phyloP scores from a whole-genome alignment of 1,140 invertebrate species.

The Danaus melanippus region DNA sequence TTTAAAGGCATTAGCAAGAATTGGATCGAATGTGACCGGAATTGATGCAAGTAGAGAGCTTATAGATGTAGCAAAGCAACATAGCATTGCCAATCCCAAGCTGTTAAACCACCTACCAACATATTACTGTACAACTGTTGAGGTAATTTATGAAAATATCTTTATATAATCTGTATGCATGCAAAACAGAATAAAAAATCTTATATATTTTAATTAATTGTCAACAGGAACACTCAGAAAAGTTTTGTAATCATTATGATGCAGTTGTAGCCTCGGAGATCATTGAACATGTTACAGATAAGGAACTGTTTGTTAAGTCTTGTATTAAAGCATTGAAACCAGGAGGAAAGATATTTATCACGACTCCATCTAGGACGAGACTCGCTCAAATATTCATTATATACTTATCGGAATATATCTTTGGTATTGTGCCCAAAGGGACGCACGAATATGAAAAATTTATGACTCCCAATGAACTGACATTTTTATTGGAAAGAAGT shows the following conservation, averaged over 20 bases:
- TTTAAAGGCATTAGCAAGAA: constrained; percentile 58
- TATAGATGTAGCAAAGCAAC: constrained; percentile 77
- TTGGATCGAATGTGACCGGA: constrained; percentile 86
- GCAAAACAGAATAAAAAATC: not conserved
- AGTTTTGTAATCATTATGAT: constrained; percentile 77
- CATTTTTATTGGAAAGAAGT: constrained; percentile 59
- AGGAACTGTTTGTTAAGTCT: constrained; percentile 81
- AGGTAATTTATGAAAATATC: constrained; percentile 28
- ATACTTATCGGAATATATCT: constrained; percentile 82
- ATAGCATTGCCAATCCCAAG: constrained; percentile 65
- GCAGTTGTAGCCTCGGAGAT: constrained; percentile 93
- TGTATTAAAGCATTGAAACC: constrained; percentile 84
- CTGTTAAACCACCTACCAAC: constrained; percentile 35
- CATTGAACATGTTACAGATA: constrained; percentile 88
- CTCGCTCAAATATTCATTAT: constrained; percentile 81
- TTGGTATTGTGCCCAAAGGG: constrained; percentile 82
- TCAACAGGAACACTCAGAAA: constrained; percentile 73
- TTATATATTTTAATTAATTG: not conserved
- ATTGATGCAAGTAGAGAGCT: constrained; percentile 83
- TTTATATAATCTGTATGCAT: not conserved
- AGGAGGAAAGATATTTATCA: constrained; percentile 92
- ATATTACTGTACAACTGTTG: constrained; percentile 40
- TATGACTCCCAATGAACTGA: constrained; percentile 83
- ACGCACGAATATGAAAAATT: constrained; percentile 95
- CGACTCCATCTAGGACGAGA: constrained; percentile 90